Conservation (phyloP, 2,888 invertebrate genomes). For the Nesidiocoris tenuis region DNA sequence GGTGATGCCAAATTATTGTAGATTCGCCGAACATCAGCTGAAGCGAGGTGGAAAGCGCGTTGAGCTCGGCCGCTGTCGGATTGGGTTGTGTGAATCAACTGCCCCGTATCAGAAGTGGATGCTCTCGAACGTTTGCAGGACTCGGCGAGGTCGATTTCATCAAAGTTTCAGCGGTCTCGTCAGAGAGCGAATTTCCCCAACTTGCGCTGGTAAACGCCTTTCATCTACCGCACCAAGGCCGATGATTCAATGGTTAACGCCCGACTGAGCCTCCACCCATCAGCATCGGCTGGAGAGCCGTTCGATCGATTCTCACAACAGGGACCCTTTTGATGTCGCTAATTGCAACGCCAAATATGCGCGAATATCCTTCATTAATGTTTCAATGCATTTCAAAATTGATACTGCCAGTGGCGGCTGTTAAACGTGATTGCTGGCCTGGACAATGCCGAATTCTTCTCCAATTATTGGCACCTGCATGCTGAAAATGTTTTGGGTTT, state of each 20-base stretch:
- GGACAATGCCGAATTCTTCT: too few relatives aligned
- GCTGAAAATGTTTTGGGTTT: too few relatives aligned
- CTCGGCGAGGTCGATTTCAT: constrained; percentile 31
- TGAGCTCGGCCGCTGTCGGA: not conserved
- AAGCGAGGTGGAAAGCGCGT: too few relatives aligned
- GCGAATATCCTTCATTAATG: not conserved
- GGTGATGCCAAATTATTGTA: too few relatives aligned
- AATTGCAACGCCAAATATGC: constrained; percentile 33
- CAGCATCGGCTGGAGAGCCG: constrained; percentile 1
- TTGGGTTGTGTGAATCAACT: not conserved
- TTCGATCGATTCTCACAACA: constrained; percentile 24
- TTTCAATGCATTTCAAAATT: constrained; percentile 7
- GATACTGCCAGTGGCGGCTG: too few relatives aligned
- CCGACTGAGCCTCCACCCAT: not conserved
- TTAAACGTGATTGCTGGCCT: too few relatives aligned
- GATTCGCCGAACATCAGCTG: too few relatives aligned
- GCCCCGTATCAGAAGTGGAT: not conserved
- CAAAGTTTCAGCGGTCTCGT: constrained; percentile 36
- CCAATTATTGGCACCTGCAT: too few relatives aligned
- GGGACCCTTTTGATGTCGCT: constrained; percentile 34
- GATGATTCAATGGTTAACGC: constrained; percentile 29
- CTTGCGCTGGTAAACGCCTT: constrained; percentile 13
- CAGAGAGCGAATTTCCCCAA: not conserved
- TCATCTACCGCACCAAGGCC: constrained; percentile 16
- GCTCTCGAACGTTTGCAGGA: not conserved